phyloP scores from a whole-genome alignment of 2,113 vertebrate genomes.

The Protobothrops flavoviridis region DNA sequence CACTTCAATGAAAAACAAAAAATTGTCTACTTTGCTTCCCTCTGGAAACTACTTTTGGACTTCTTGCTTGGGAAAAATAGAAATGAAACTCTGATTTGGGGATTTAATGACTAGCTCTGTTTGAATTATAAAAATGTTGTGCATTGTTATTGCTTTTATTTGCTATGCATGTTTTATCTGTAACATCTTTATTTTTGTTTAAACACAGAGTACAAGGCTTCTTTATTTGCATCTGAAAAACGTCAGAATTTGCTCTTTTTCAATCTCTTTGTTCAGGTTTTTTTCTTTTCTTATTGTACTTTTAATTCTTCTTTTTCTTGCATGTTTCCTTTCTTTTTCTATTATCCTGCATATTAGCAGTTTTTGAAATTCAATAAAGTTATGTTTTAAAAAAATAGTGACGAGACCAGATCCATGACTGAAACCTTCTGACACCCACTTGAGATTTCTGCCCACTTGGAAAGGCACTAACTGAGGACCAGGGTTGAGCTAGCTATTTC shows the following conservation, averaged over 20 bases:
- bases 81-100: not conserved
- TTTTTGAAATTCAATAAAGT: not conserved
- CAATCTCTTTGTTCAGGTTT: not conserved
- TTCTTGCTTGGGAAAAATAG: not conserved
- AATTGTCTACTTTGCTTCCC: not conserved
- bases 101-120: not conserved
- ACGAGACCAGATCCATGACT: not conserved
- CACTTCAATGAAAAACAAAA: not conserved
- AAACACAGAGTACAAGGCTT: not conserved
- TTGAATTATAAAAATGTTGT: not conserved
- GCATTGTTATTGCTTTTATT: not conserved
- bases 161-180: not conserved
- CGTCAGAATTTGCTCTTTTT: not conserved
- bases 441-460: not conserved
- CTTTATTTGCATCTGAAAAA: not conserved
- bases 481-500: not conserved
- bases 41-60: not conserved
- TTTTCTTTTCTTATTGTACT: not conserved
- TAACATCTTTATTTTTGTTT: not conserved
- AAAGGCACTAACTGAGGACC: not conserved
- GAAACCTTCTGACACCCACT: not conserved
- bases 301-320: not conserved
- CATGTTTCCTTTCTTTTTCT: not conserved
- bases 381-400: not conserved
- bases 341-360: no score